These are phyloP conservation scores for Liparis tanakae DNA, from an alignment of 2,797 vertebrate genomes.

Conservation along the genomic window DNA sequence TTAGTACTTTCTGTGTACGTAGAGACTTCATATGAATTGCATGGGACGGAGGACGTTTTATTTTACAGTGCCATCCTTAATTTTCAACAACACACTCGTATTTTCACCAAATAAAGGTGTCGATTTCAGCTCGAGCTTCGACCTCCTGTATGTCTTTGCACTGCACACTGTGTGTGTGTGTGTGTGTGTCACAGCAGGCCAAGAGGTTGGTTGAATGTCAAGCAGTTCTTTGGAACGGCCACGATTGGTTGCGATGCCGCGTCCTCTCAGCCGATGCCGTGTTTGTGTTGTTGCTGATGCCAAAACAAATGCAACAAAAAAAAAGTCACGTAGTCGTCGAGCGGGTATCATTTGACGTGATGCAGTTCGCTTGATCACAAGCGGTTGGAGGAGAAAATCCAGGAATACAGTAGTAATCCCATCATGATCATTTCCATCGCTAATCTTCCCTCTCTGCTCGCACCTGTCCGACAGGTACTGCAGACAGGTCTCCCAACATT, in stretches of 20 bases:
- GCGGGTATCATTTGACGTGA: not conserved
- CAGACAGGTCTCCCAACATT: not conserved
- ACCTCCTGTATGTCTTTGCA: not conserved
- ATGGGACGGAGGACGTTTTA: not conserved
- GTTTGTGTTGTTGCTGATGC: not conserved
- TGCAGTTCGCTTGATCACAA: not conserved
- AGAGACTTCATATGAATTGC: constrained; percentile 9
- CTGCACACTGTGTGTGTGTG: not conserved
- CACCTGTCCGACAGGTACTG: too few relatives aligned
- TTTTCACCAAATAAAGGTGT: not conserved
- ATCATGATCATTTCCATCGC: too few relatives aligned
- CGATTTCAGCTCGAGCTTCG: not conserved
- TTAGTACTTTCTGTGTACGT: not conserved
- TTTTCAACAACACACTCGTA: not conserved
- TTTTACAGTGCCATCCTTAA: not conserved
- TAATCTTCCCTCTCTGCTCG: not conserved
- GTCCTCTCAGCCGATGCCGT: not conserved
- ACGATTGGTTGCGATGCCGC: not conserved
- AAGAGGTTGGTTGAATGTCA: constrained; percentile 12
- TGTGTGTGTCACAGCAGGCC: not conserved
- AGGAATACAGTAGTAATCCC: not conserved
- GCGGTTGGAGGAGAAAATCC: not conserved
- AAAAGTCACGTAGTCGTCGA: not conserved
- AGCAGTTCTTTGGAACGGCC: constrained; percentile 3
- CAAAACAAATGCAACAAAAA: not conserved